Evolutionary conservation across 2,113 vertebrate genomes (phyloP).

Genomic region (Scatophagus argus): DNA sequence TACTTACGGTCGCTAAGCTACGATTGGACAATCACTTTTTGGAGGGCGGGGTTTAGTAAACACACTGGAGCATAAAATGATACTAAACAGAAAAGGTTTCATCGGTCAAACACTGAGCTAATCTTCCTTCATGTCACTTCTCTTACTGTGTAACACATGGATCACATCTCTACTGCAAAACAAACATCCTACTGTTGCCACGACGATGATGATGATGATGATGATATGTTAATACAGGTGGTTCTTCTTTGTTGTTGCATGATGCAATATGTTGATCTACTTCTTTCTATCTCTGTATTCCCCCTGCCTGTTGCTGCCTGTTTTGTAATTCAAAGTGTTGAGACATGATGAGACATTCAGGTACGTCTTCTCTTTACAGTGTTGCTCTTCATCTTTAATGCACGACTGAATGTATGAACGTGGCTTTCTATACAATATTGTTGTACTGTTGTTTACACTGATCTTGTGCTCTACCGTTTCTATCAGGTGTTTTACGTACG

Average conservation of each 20-base stretch:
- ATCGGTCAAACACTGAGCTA: neutral
- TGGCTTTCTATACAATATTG: constrained; percentile 67
- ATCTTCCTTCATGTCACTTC: neutral
- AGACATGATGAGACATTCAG: constrained; percentile 33
- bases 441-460: constrained; percentile 70
- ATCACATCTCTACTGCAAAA: constrained; percentile 31
- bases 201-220: constrained; percentile 8
- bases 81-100: no score
- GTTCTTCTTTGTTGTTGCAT: constrained; percentile 80
- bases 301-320: constrained; percentile 63
- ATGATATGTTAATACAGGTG: constrained; percentile 42
- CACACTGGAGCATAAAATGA: no score
- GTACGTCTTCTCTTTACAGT: constrained; percentile 40
- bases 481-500: constrained; percentile 79
- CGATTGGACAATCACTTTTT: neutral
- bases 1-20: neutral
- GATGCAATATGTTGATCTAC: constrained; percentile 72
- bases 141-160: neutral
- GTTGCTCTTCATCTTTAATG: constrained; percentile 64
- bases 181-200: constrained; percentile 20
- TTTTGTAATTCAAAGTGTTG: constrained; percentile 52
- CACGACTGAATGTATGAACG: constrained; percentile 76
- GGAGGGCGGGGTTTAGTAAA: neutral
- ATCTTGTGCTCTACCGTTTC: constrained; percentile 72
- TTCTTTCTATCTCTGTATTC: constrained; percentile 48